phyloP scores from a whole-genome alignment of 2,888 invertebrate genomes.

The Rhagium mordax region DNA sequence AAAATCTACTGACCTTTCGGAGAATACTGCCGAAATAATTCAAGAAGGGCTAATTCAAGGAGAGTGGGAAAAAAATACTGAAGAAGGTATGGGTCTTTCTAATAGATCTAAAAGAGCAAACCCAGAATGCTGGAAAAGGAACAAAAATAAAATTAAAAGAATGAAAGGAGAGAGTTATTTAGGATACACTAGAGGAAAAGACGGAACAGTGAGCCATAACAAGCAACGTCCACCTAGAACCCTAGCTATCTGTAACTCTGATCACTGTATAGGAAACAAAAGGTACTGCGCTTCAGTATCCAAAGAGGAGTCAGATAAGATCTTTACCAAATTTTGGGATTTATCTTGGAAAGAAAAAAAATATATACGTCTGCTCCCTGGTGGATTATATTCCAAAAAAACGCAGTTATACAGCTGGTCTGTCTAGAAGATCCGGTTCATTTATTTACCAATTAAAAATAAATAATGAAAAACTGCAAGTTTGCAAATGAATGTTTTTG shows the following conservation, averaged over 20 bases:
- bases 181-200: neutral
- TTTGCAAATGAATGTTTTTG: neutral
- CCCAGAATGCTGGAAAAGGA: too few species aligned
- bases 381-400: neutral
- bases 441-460: neutral
- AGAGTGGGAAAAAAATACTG: too few species aligned
- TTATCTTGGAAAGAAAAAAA: neutral
- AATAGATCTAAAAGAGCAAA: too few species aligned
- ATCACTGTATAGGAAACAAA: slow-evolving; percentile 11
- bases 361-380: neutral
- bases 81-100: too few species aligned
- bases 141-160: too few species aligned
- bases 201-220: slow-evolving; percentile 10
- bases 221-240: neutral
- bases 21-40: too few species aligned
- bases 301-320: slow-evolving; percentile 4
- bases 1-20: too few species aligned
- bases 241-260: neutral
- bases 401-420: neutral
- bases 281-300: slow-evolving; percentile 1
- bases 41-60: too few species aligned
- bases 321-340: neutral
- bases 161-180: too few species aligned
- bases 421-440: neutral
- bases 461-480: neutral